Base-by-base conservation (phyloP, 2,888 invertebrate genomes). In the Chrysopilus asiliformis region DNA sequence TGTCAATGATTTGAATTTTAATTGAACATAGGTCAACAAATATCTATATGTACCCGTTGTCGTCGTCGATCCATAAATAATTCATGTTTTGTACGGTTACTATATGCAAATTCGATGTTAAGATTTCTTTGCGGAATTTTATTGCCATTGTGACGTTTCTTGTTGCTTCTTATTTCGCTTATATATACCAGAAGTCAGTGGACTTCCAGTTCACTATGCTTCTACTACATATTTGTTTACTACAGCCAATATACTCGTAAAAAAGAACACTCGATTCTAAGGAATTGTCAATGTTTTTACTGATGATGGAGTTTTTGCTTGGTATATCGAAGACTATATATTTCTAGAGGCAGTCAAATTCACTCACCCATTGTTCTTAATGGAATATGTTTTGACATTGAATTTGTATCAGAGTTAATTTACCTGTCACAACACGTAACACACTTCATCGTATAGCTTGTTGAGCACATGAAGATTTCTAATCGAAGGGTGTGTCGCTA, bases 321-420 rank as follows among this genome's bases (percentile, higher is more conserved):
- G 17, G 28, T 9, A 12, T 26, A 13, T 26, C 14, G 13, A 13
- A 13, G 10, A 13, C 13, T 13, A 7, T 14, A 26, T 26, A 12
- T 26, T 26, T 26, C 26, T 5, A 26, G 8, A 24, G 24, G 24
- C 10, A 20, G 19, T 28, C 30, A 30, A 29, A 36, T 20, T 22
- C 25, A 31, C 24, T 36, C 34, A 26, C 26, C 40, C 30, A 40
- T 40, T 40, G 40, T 40, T 40, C 32, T 35, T 32, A 24, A 35
- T 37, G 27, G 36, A 36, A 40, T 32, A 25, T 32, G 40, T 40
- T 40, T 40, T 40, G 40, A 36, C 40, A 40, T 36, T 40, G 40
- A 37, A 40, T 40, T 40, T 40, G 40, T 37, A 29, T n/a, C 27
- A 3, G 25, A 40, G 37, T 37, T 40, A 37, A 40, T 40, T 40